Base-by-base conservation (phyloP, 2,797 vertebrate species). In the Ctenopoma multispine region DNA sequence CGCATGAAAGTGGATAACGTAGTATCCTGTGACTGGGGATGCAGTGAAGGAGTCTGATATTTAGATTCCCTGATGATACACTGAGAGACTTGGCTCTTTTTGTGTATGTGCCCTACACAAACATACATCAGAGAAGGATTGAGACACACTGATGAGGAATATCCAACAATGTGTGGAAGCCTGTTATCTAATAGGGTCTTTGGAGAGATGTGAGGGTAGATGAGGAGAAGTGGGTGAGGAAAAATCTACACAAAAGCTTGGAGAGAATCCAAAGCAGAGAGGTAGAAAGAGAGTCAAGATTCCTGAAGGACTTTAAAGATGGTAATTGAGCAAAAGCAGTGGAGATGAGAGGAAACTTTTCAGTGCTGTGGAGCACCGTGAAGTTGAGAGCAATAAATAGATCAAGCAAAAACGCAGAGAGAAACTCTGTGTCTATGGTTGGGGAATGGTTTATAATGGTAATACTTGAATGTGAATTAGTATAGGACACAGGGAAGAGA, bases 1-100 rank as follows among this genome's bases (percentile, higher is more conserved):
- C 87, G 86, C 83, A 83, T 88, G 87, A 90, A 90, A 89, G 87
- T 77, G 88, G 90, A 91, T 91, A 90, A 82, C 72, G 86, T 78
- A 73, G 79, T 79, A 89, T 86, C 80, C 84, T 84, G 80, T 86
- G 88, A 90, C 83, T 83, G 67, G 63, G 81, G 76, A 87, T 23
- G 69, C 75, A 63, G 81, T 24, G 77, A 86, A 80, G 76, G 78
- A 91, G 82, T 85, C 88, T 80, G 86, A 90, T 90, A 90, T 89
- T 87, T 82, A 90, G 91, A 92, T 92, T 90, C 86, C 88, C 82
- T 21, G 46, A 81, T 81, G 88, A 91, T 90, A 88, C 72, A 76
- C 66, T 20, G 66, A 80, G 75, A 81, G 59, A 53, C 75, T 82
- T 43, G 43, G 72, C 80, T 82, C 79, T 72, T 81, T 76, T 70